Conservation (phyloP, 2,113 vertebrate species). For the Falcunculus frontatus region DNA sequence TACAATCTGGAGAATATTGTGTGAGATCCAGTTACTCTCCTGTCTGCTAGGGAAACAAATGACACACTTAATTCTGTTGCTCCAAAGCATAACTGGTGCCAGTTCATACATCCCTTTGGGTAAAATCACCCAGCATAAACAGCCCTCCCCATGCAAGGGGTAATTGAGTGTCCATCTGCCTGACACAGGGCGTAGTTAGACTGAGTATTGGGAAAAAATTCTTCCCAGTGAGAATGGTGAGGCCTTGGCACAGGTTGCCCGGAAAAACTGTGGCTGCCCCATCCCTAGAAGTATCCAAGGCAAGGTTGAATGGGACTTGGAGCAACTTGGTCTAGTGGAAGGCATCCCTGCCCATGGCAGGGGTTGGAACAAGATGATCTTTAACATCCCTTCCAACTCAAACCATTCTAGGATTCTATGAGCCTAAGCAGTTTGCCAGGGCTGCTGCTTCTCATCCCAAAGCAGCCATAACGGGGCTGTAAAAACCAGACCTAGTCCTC, state of each 20-base stretch:
- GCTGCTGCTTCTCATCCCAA: neutral
- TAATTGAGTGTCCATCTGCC: fast-evolving
- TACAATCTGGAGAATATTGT: neutral
- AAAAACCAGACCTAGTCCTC: neutral
- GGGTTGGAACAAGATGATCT: neutral
- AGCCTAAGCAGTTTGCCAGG: neutral
- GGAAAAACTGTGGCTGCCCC: neutral
- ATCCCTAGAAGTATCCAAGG: neutral
- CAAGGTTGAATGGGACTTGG: fast-evolving
- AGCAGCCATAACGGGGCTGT: neutral
- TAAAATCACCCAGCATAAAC: neutral
- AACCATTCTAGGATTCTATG: neutral
- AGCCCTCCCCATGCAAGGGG: too few relatives aligned
- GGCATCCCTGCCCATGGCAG: neutral
- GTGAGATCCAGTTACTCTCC: neutral
- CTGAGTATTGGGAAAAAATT: neutral
- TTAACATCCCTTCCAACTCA: neutral
- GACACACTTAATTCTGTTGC: neutral
- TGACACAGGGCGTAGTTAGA: neutral
- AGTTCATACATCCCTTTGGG: neutral
- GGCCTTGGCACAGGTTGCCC: neutral
- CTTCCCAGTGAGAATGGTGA: neutral
- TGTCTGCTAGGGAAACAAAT: neutral
- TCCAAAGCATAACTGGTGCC: neutral
- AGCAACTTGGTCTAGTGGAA: neutral